These are phyloP conservation scores for Nothocercus nigrocapillus DNA, from an alignment of 2,113 vertebrate genomes.

Conservation along the genomic window DNA sequence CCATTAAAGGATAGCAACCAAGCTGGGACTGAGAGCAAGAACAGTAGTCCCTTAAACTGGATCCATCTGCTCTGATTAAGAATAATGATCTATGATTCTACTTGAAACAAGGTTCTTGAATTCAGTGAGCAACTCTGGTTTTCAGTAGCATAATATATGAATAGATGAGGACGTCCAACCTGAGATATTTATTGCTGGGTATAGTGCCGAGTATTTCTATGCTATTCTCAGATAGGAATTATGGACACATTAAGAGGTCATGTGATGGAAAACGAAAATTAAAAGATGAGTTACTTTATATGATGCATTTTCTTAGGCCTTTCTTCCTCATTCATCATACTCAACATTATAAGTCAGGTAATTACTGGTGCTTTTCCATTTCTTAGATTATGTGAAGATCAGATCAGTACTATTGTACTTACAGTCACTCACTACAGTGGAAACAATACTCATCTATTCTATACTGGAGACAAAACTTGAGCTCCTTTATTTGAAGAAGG, in stretches of 20 bases:
- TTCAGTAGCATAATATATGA: neutral
- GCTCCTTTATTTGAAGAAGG: conserved; percentile 1
- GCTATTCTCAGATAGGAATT: neutral
- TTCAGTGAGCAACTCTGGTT: neutral
- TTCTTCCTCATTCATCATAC: conserved; percentile 10
- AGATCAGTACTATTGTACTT: conserved; percentile 13
- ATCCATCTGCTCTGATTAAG: neutral
- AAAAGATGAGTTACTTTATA: neutral
- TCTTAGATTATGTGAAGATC: neutral
- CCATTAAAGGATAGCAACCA: neutral
- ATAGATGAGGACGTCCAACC: neutral
- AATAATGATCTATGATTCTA: neutral
- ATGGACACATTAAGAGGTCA: neutral
- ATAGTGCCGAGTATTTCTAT: neutral
- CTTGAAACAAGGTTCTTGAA: neutral
- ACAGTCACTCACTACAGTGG: neutral
- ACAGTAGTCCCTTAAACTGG: neutral
- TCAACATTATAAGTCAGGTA: conserved; percentile 27
- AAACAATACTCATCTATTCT: neutral
- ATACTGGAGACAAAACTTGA: neutral
- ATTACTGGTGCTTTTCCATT: conserved; percentile 13
- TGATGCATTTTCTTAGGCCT: neutral
- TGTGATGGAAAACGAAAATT: neutral
- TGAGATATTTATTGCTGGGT: neutral
- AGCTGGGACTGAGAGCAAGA: neutral